Conservation (phyloP, 2,113 vertebrate genomes). For the Channa maculata region DNA sequence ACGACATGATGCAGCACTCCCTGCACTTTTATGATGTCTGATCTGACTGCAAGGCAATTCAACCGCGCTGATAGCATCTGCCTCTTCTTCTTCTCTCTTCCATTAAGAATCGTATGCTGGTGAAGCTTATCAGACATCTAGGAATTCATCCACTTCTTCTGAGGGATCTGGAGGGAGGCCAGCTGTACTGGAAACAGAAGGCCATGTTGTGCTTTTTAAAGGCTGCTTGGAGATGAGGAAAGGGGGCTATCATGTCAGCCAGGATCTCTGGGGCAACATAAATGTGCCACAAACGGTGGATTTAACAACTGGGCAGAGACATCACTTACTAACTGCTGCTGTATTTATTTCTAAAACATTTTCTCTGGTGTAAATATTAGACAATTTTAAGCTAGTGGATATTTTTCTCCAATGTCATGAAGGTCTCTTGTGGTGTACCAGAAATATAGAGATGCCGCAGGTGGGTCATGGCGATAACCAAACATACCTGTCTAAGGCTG, state of each 20-base stretch:
- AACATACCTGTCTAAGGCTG: slow-evolving; percentile 67
- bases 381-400: slow-evolving; percentile 35
- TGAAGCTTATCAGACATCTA: slow-evolving; percentile 79
- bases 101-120: slow-evolving; percentile 77
- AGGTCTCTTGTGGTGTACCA: slow-evolving; percentile 29
- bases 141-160: slow-evolving; percentile 77
- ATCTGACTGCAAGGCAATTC: slow-evolving; percentile 69
- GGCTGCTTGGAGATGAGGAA: slow-evolving; percentile 55
- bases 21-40: slow-evolving; percentile 67
- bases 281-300: slow-evolving; percentile 71
- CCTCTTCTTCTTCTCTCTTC: slow-evolving; percentile 75
- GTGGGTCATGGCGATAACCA: slow-evolving; percentile 40
- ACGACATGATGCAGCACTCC: slow-evolving; percentile 54
- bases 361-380: slow-evolving; percentile 68
- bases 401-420: slow-evolving; percentile 17
- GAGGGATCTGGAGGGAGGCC: slow-evolving; percentile 66
- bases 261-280: slow-evolving; percentile 64
- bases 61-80: slow-evolving; percentile 75
- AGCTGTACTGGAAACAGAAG: slow-evolving; percentile 63
- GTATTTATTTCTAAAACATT: slow-evolving; percentile 55
- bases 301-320: slow-evolving; percentile 73
- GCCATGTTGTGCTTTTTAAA: slow-evolving; percentile 59
- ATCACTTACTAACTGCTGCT: slow-evolving; percentile 57
- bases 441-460: slow-evolving; percentile 45
- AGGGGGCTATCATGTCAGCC: slow-evolving; percentile 62